A percentile compares a stretch with the other conserved stretches of the same genome.
phyloP scores from a whole-genome alignment of 2,888 invertebrate genomes.

The Terebella lapidaria region DNA sequence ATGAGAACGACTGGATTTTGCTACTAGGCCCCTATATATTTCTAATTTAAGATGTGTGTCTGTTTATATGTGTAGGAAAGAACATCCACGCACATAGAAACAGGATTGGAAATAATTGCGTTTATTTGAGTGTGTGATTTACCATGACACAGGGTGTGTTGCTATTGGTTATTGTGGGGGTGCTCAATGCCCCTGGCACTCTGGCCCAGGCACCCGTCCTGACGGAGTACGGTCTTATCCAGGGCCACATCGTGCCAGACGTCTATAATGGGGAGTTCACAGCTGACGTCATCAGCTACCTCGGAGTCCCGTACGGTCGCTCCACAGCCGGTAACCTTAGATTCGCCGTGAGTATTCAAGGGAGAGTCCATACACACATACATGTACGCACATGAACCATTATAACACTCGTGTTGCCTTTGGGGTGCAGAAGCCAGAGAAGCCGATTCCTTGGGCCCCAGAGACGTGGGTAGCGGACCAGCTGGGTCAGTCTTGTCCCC shows the following conservation, averaged over 20 bases:
- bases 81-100: too few relatives aligned
- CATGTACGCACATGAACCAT: neutral
- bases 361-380: neutral
- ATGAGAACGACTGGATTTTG: too few relatives aligned
- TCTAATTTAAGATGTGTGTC: too few relatives aligned
- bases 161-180: too few relatives aligned
- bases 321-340: neutral
- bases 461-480: slow-evolving; percentile 4
- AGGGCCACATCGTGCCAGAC: neutral
- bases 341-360: neutral
- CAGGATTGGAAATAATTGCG: too few relatives aligned
- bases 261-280: neutral
- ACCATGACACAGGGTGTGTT: too few relatives aligned
- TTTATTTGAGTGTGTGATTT: too few relatives aligned
- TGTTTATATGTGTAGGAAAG: too few relatives aligned
- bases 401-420: neutral
- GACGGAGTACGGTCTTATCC: neutral
- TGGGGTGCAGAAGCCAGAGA: neutral
- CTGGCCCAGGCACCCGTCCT: neutral
- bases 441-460: neutral
- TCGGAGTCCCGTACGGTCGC: neutral
- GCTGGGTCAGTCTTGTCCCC: slow-evolving; percentile 9
- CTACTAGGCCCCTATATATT: too few relatives aligned
- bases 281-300: neutral
- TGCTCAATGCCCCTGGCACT: too few relatives aligned